Evolutionary conservation across 2,888 invertebrate species (phyloP).

Genomic region (Prosopocoilus inquinatus): DNA sequence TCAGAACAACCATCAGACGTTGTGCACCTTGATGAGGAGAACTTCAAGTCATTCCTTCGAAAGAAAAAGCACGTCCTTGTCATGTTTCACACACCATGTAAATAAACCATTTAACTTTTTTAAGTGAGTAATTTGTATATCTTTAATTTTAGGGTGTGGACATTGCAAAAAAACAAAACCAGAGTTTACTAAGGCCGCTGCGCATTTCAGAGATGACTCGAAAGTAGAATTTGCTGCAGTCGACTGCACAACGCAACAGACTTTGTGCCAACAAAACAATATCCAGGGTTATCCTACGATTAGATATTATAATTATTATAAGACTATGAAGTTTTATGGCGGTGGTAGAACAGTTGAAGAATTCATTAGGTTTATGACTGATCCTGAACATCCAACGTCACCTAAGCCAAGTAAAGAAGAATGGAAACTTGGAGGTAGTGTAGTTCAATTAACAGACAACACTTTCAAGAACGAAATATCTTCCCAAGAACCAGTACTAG

Average conservation of each 20-base stretch:
- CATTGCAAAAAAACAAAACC: slow-evolving; percentile 88
- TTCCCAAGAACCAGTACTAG: slow-evolving; percentile 60
- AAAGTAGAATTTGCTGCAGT: slow-evolving; percentile 79
- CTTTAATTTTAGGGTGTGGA: slow-evolving; percentile 71
- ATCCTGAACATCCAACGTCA: slow-evolving; percentile 46
- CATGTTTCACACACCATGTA: slow-evolving; percentile 93
- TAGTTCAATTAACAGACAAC: slow-evolving; percentile 58
- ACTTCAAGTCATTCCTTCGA: slow-evolving; percentile 71
- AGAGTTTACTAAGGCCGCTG: slow-evolving; percentile 74
- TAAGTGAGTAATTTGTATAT: neutral
- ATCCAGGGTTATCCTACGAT: slow-evolving; percentile 85
- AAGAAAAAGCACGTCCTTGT: slow-evolving; percentile 84
- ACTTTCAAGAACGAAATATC: slow-evolving; percentile 62
- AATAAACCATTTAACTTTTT: slow-evolving; percentile 56
- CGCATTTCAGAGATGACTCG: slow-evolving; percentile 70
- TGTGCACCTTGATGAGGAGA: slow-evolving; percentile 70
- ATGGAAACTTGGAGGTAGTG: slow-evolving; percentile 47
- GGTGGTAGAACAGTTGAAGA: slow-evolving; percentile 73
- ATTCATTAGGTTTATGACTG: slow-evolving; percentile 64
- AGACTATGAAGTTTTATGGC: slow-evolving; percentile 64
- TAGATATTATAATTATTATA: slow-evolving; percentile 81
- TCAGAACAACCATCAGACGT: slow-evolving; percentile 72
- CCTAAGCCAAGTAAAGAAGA: slow-evolving; percentile 41
- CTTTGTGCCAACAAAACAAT: slow-evolving; percentile 67
- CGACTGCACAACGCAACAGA: slow-evolving; percentile 68